Evolutionary conservation across 2,888 invertebrate species (phyloP).

Genomic region (Drosophila lutescens): DNA sequence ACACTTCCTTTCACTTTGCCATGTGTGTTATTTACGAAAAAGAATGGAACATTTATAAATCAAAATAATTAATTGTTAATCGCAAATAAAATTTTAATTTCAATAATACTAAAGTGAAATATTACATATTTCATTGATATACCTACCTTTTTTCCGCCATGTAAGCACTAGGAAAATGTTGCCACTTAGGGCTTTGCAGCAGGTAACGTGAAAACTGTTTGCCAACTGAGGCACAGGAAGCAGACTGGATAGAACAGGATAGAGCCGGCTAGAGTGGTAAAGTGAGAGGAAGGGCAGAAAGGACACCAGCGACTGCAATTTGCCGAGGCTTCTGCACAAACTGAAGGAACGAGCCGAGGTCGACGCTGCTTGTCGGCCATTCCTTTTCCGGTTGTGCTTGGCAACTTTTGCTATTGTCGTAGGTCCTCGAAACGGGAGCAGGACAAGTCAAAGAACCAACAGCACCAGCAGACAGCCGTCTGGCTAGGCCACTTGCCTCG

Average conservation of each 20-base stretch:
- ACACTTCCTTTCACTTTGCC: too few species aligned
- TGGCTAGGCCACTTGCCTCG: constrained; percentile 44
- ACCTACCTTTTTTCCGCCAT: constrained; percentile 1
- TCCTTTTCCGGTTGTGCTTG: constrained; percentile 51
- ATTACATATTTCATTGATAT: too few species aligned
- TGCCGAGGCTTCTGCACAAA: constrained; percentile 38
- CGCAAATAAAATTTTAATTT: too few species aligned
- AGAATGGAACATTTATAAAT: neutral
- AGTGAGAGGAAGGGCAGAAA: neutral
- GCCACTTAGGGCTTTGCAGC: constrained; percentile 34
- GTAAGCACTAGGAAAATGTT: constrained; percentile 35
- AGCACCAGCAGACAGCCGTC: constrained; percentile 4
- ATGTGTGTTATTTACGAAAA: too few species aligned
- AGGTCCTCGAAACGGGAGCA: constrained; percentile 65
- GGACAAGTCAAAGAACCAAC: constrained; percentile 47
- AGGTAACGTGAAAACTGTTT: constrained; percentile 51
- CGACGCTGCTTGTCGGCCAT: constrained; percentile 58
- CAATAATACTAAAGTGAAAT: neutral
- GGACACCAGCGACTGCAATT: constrained; percentile 45
- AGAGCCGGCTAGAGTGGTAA: constrained; percentile 11
- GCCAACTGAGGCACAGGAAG: constrained; percentile 30
- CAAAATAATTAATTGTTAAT: too few species aligned
- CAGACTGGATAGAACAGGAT: constrained; percentile 20
- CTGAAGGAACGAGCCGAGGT: constrained; percentile 36
- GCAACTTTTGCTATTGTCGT: constrained; percentile 72